These are phyloP conservation scores for Sclerurus mexicanus DNA, from an alignment of 2,113 vertebrate genomes.

Conservation along the genomic window DNA sequence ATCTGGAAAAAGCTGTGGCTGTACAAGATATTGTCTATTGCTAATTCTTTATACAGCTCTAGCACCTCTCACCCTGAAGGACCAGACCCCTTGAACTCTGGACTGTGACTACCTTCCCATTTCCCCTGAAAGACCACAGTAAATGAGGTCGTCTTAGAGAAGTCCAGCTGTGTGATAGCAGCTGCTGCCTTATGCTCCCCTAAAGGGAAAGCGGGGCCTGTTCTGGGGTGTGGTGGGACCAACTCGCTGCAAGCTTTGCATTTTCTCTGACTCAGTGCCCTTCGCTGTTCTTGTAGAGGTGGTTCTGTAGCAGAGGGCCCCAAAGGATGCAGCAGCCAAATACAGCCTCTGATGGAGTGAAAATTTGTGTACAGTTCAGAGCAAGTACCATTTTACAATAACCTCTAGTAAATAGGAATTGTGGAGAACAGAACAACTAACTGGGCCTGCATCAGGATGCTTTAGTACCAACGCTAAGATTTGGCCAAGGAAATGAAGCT, in stretches of 20 bases:
- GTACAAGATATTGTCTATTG: neutral
- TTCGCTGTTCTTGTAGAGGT: neutral
- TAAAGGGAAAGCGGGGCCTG: constrained; percentile 10
- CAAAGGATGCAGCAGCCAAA: neutral
- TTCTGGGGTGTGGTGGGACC: neutral
- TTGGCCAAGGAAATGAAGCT: constrained; percentile 22
- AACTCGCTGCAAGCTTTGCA: neutral
- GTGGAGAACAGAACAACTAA: constrained; percentile 1
- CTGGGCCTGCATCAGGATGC: neutral
- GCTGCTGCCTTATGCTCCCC: constrained; percentile 45
- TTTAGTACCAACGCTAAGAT: constrained; percentile 10
- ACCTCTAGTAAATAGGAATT: neutral
- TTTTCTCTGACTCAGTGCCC: constrained; percentile 2
- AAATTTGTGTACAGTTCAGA: neutral
- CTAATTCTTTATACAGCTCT: neutral
- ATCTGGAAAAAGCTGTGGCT: neutral
- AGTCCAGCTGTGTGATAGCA: constrained; percentile 46
- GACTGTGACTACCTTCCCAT: neutral
- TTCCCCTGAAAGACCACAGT: neutral
- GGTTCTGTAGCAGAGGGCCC: neutral
- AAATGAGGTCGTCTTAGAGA: neutral
- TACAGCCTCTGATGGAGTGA: neutral
- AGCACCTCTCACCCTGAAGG: constrained; percentile 14
- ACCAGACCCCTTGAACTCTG: constrained; percentile 7
- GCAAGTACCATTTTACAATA: neutral